Percentiles rank a stretch among this genome's conserved stretches.
These are phyloP conservation scores for Eonycteris spelaea DNA, from an alignment of 2,113 vertebrate species.

Conservation along the genomic window DNA sequence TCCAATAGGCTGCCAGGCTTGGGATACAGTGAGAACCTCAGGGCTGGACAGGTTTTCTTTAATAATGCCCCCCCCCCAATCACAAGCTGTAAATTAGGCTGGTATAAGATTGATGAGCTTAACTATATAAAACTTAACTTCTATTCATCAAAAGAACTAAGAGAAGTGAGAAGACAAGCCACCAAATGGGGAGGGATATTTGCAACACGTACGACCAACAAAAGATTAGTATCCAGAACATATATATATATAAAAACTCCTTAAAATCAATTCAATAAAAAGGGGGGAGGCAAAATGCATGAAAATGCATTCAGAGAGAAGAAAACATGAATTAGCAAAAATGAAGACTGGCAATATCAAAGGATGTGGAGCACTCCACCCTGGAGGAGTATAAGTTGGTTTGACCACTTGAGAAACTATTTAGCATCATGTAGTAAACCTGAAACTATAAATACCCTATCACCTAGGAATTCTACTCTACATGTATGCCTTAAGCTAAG, in stretches of 20 bases:
- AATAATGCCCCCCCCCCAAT: neutral
- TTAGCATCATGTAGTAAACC: neutral
- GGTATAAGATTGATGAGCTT: neutral
- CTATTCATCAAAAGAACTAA: neutral
- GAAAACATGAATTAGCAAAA: neutral
- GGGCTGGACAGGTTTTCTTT: neutral
- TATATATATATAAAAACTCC: neutral
- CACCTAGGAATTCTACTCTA: neutral
- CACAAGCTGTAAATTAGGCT: neutral
- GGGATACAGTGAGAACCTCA: neutral
- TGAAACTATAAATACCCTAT: neutral
- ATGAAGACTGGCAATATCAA: neutral
- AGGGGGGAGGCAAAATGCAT: neutral
- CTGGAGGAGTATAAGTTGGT: neutral
- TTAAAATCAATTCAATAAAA: neutral
- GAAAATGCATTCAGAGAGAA: neutral
- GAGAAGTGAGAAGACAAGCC: neutral
- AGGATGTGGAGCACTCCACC: neutral
- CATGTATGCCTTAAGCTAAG: neutral
- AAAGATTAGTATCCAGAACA: neutral
- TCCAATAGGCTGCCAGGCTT: neutral
- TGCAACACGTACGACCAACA: neutral
- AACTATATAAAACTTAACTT: neutral
- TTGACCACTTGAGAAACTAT: neutral
- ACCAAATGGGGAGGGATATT: neutral